phyloP scores from a whole-genome alignment of 2,888 invertebrate species.

The Frankliniella fusca region DNA sequence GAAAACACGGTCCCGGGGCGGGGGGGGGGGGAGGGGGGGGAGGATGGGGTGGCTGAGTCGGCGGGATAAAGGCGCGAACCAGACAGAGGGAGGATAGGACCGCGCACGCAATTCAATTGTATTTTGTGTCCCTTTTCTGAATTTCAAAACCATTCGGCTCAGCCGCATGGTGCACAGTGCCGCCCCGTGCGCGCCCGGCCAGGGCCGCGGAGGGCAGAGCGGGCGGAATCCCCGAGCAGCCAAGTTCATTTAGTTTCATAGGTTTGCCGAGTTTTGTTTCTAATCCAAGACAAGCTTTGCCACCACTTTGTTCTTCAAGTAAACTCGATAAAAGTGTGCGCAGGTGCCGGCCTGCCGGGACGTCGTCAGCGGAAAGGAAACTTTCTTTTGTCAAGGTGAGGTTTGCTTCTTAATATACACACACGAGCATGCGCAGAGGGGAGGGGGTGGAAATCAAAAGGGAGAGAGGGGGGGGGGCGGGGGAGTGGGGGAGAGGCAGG shows the following conservation, averaged over 20 bases:
- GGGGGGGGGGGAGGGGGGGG: background rate
- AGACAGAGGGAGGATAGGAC: background rate
- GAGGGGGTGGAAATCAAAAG: too few species aligned
- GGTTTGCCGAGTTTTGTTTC: background rate
- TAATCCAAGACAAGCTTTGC: background rate
- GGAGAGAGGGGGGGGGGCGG: too few species aligned
- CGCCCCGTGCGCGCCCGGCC: background rate
- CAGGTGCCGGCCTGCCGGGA: background rate
- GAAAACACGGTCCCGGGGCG: background rate
- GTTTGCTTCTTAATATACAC: background rate
- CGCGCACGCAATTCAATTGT: background rate
- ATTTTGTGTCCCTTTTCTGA: constrained; percentile 23
- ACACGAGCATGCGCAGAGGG: background rate
- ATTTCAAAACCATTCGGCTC: background rate
- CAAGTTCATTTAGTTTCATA: background rate
- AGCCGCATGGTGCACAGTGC: background rate
- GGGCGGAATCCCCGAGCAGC: background rate
- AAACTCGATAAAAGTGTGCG: background rate
- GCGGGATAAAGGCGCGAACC: background rate
- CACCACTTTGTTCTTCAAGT: background rate
- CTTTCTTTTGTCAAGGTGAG: background rate
- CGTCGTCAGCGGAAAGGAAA: background rate
- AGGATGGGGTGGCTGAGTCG: background rate
- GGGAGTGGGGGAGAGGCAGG: background rate
- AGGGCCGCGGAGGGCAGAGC: background rate